Base-by-base conservation (phyloP, 2,888 invertebrate genomes). In the Ochlodes sylvanus region DNA sequence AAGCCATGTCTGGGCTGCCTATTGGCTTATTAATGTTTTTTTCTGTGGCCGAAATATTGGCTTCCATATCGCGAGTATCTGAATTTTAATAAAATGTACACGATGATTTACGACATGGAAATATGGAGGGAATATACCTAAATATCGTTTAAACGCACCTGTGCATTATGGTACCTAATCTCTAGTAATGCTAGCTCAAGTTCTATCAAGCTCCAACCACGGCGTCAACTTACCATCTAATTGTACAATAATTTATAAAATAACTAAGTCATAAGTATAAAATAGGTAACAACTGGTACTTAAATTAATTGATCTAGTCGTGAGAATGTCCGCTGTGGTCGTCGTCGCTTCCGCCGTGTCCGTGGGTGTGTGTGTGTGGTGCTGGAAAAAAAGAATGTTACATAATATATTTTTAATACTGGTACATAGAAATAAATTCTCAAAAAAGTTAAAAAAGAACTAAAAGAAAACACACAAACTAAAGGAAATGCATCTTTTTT, bases 331-430 rank as follows among this genome's bases (percentile, higher is more conserved):
- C 78, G 65, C 83, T 81, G 67, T 77, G 78, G 86, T 73, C n/a
- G 56, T 68, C 71, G 50, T 65, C 69, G 47, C 61, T 76, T 0
- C 77, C 75, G 0, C 77, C 80, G 58, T 81, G 78, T 12, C 79
- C 76, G 71, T 84, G 91, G 52, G 80, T 85, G 80, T 89, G 90
- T 0, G 89, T 79, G 75, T 90, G 90, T 1, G 81, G 81, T 71
- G 89, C 91, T 92, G 86, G 27, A 83, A 85, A 71, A 73, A 74
- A 68, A 32, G 10, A 60, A 47, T 44, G 5, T 44, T 44, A 15
- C 4, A 5, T 47, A 47, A 5, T 47, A 47, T 7, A 15, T 15
- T 47, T 47, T 15, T 15, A 15, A 17, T 32, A 32, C 38, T 38
- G 38, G 38, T 1, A 38, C 9, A 12, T 12, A 10, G 38, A 38